Evolutionary conservation across 2,888 invertebrate genomes (phyloP), one percentile per base, ranked within the genome.

Genomic region (Zaprionus bogoriensis): DNA sequence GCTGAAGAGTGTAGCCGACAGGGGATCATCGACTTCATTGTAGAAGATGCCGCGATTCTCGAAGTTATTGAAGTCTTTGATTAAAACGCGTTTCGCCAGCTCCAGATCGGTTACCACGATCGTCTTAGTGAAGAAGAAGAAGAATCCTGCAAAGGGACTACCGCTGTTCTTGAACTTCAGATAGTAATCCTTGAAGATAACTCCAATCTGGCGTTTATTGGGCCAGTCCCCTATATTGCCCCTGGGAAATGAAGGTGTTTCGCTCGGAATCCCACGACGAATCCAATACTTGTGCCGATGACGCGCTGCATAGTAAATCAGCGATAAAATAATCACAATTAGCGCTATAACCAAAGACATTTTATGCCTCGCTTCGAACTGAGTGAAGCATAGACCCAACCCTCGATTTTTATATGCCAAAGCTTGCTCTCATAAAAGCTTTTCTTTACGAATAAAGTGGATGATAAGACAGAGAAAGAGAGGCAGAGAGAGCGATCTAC

Each of bases 1-100:
- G 39, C 76, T 82, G 48, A 91, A 89, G 10, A 91, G 38, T 0
- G 87, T 82, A 0, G 79, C 89, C 0, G 89, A 88, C 0, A 91
- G 65, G 0, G 91, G 91, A 72, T 91, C 91, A 17, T 86, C 83
- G 3, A 69, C 45, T 53, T 85, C 88, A 39, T 90, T 89, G 20
- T 71, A 60, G 53, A 82, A 89, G 9, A 88, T 6, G 0, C 87
- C 89, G 0, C 89, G 88, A 46, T 88, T 82, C 32, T 79, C 81
- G 14, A 90, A 90, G 9, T 87, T 76, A 23, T 71, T 74, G 5
- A 90, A 90, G 27, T 90, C 90, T 39, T 80, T 88, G 4, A 89
- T 82, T 6, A 89, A 39, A 3, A 90, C 66, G 2, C 69, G 69
- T 50, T 88, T 88, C 0, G 77, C 54, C 12, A 90, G 57, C 6